phyloP scores from a whole-genome alignment of 2,113 vertebrate genomes.

The Sprattus sprattus region DNA sequence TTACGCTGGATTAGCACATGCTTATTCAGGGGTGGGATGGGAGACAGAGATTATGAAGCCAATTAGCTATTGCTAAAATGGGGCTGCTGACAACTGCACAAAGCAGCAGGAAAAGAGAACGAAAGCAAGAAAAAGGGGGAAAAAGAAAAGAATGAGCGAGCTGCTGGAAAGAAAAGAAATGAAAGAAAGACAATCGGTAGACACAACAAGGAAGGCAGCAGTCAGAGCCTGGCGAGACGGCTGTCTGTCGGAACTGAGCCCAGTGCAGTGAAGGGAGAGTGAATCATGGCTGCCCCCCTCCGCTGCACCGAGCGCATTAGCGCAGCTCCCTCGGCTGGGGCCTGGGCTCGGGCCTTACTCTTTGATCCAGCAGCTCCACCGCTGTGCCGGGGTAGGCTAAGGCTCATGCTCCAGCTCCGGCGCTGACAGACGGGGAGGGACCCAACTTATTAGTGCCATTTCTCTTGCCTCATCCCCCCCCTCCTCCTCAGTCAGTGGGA shows the following conservation, averaged over 20 bases:
- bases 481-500: not conserved
- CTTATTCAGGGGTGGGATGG: constrained; percentile 56
- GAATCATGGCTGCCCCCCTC: constrained; percentile 1
- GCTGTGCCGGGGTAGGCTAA: not conserved
- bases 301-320: not conserved
- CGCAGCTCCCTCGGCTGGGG: not conserved
- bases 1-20: constrained; percentile 65
- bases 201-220: constrained; percentile 40
- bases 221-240: constrained; percentile 33
- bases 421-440: not conserved
- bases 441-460: constrained; percentile 14
- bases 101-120: constrained; percentile 7
- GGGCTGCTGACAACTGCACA: constrained; percentile 59
- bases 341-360: not conserved
- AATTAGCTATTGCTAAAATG: constrained; percentile 66
- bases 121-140: not conserved
- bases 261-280: not conserved
- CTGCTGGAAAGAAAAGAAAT: constrained; percentile 14
- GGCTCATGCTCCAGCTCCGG: not conserved
- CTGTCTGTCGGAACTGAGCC: not conserved
- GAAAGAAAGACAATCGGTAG: constrained; percentile 18
- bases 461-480: not conserved
- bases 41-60: constrained; percentile 65
- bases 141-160: constrained; percentile 19
- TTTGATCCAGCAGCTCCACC: not conserved